These are phyloP conservation scores for Cephus pygmeus DNA, from an alignment of 2,888 invertebrate species.

Conservation along the genomic window DNA sequence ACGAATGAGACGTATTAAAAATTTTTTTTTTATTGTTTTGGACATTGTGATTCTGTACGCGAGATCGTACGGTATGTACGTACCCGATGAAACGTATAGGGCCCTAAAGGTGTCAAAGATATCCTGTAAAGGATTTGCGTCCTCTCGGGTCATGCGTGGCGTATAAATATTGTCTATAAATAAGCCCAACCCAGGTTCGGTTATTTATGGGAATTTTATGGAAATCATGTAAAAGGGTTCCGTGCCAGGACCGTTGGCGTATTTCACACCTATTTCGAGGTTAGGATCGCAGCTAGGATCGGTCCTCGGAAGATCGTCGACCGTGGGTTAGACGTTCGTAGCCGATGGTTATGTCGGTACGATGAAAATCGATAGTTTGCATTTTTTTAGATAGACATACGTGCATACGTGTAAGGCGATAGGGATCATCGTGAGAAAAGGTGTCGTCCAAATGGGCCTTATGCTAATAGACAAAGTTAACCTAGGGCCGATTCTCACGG, in stretches of 20 bases:
- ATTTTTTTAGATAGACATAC: not conserved
- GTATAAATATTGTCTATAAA: constrained; percentile 63
- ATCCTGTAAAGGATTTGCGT: not conserved
- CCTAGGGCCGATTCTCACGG: constrained; percentile 40
- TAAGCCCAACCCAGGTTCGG: constrained; percentile 43
- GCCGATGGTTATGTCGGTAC: not conserved
- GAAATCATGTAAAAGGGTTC: constrained; percentile 41
- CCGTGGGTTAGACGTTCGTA: not conserved
- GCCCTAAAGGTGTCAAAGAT: not conserved
- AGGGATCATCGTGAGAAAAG: constrained; percentile 41
- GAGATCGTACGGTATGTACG: not conserved
- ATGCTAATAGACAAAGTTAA: constrained; percentile 48
- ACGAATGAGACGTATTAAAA: not conserved
- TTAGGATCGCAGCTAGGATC: constrained; percentile 7
- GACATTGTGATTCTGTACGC: not conserved
- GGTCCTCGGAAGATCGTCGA: not conserved
- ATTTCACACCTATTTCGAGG: constrained; percentile 1
- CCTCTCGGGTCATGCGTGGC: constrained; percentile 49
- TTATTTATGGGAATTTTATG: constrained; percentile 62
- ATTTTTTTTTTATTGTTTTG: not conserved
- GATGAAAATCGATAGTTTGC: not conserved
- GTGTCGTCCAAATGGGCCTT: constrained; percentile 28
- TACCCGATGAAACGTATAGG: not conserved
- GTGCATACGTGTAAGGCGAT: not conserved
- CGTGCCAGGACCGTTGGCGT: not conserved